phyloP scores from a whole-genome alignment of 2,888 invertebrate species.

The Zootermopsis nevadensis region DNA sequence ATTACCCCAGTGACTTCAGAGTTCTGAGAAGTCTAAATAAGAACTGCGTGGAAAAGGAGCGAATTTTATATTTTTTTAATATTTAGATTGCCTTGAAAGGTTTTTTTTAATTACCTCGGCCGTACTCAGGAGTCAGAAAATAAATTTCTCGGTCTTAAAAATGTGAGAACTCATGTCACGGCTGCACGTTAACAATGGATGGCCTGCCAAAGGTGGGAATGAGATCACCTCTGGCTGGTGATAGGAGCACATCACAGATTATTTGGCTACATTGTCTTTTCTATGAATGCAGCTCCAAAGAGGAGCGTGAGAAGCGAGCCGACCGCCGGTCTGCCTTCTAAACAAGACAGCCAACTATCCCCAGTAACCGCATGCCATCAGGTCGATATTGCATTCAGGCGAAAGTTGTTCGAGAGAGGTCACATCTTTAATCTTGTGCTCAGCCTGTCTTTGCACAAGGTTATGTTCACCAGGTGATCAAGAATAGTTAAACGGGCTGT shows the following conservation, averaged over 20 bases:
- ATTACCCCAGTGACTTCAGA: too few relatives aligned
- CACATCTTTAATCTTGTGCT: background rate
- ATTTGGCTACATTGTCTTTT: background rate
- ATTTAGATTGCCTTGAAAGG: too few relatives aligned
- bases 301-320: background rate
- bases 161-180: conserved; percentile 3
- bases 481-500: too few relatives aligned
- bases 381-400: background rate
- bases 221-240: background rate
- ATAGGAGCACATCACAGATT: background rate
- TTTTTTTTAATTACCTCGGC: background rate
- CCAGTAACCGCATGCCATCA: background rate
- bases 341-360: background rate
- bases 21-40: too few relatives aligned
- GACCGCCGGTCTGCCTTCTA: background rate
- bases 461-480: background rate
- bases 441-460: background rate
- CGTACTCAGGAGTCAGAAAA: background rate
- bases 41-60: too few relatives aligned
- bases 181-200: background rate
- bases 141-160: background rate
- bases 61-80: too few relatives aligned
- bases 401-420: background rate
- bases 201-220: background rate
- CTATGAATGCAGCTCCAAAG: background rate